phyloP scores from a whole-genome alignment of 2,888 invertebrate genomes.

The Muscina levida region DNA sequence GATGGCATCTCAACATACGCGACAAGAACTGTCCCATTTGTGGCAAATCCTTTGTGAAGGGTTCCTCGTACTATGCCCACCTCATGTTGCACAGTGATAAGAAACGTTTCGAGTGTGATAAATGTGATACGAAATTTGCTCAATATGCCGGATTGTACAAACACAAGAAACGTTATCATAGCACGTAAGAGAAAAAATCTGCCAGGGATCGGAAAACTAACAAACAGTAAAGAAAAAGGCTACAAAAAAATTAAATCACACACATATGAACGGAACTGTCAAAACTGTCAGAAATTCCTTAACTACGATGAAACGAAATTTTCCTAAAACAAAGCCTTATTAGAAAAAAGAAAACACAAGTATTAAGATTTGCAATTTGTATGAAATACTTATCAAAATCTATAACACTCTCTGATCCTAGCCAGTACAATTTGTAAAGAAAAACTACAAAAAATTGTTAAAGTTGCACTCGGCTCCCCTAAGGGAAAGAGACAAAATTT shows the following conservation, averaged over 20 bases:
- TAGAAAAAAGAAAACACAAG: too few species aligned
- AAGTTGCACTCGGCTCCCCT: neutral
- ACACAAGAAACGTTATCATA: slow-evolving; percentile 71
- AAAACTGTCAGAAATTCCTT: too few species aligned
- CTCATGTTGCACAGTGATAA: slow-evolving; percentile 74
- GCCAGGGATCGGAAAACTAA: neutral
- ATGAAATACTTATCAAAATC: slow-evolving; percentile 14
- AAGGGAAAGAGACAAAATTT: slow-evolving; percentile 6
- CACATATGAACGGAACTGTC: too few species aligned
- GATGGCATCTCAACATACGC: slow-evolving; percentile 75
- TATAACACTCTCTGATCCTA: neutral
- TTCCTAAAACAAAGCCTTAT: slow-evolving; percentile 32
- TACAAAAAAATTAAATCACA: neutral
- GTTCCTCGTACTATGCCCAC: slow-evolving; percentile 76
- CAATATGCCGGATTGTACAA: slow-evolving; percentile 77
- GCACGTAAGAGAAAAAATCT: slow-evolving; percentile 5
- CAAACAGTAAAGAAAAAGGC: neutral
- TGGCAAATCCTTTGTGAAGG: slow-evolving; percentile 73
- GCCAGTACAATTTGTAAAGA: neutral
- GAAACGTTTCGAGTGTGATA: slow-evolving; percentile 73
- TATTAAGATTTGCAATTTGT: slow-evolving; percentile 12
- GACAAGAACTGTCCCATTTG: slow-evolving; percentile 76
- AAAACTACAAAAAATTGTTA: slow-evolving; percentile 3
- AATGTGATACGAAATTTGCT: slow-evolving; percentile 73
- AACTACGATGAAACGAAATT: neutral